These are phyloP conservation scores for Clarias fuscus DNA, from an alignment of 2,797 vertebrate genomes.

Conservation along the genomic window DNA sequence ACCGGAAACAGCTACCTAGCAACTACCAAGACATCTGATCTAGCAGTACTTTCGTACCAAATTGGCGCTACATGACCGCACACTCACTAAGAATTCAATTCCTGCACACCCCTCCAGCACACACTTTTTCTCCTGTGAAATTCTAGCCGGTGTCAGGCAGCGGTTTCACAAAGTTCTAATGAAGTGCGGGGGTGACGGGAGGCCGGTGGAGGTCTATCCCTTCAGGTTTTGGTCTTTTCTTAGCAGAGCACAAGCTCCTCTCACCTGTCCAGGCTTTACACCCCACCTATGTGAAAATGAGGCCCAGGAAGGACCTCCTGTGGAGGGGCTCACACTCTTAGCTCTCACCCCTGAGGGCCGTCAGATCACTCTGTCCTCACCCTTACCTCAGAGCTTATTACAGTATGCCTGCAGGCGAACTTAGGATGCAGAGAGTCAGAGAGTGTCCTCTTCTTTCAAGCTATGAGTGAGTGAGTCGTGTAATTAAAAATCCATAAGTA, in stretches of 20 bases:
- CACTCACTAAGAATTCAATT: neutral
- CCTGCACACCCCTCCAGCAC: neutral
- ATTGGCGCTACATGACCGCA: neutral
- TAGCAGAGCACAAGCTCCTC: constrained; percentile 53
- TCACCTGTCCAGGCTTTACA: constrained; percentile 55
- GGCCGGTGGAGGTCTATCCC: neutral
- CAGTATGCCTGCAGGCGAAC: constrained; percentile 50
- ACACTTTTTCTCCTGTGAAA: constrained; percentile 20
- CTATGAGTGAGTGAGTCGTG: neutral
- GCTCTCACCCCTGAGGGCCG: constrained; percentile 62
- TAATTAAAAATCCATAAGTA: neutral
- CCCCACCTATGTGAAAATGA: constrained; percentile 75
- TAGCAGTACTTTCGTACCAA: neutral
- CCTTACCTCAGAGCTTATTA: constrained; percentile 67
- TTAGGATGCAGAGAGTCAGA: neutral
- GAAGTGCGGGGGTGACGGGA: neutral
- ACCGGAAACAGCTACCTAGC: neutral
- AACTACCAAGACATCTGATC: neutral
- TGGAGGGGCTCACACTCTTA: constrained; percentile 66
- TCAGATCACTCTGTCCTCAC: constrained; percentile 64
- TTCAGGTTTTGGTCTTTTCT: neutral
- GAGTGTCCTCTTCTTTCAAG: neutral
- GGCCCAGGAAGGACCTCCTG: constrained; percentile 66
- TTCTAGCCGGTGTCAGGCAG: neutral
- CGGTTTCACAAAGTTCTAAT: neutral